phyloP scores from a whole-genome alignment of 2,113 vertebrate species.

The Furnarius figulus region DNA sequence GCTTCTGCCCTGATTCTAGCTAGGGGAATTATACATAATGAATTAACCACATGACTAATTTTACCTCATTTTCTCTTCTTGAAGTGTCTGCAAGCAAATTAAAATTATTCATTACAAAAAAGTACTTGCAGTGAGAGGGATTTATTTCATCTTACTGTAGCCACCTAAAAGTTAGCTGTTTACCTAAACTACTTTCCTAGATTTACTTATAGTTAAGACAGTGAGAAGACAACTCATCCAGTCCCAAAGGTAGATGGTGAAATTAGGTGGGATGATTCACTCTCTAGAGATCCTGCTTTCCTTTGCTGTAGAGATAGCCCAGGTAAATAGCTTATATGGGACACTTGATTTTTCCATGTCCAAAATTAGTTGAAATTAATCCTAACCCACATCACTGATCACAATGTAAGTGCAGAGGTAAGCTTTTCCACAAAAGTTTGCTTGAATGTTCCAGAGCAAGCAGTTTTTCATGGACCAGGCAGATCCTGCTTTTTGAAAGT shows the following conservation, averaged over 20 bases:
- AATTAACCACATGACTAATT: constrained; percentile 70
- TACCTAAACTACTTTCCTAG: not conserved
- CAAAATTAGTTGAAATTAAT: constrained; percentile 34
- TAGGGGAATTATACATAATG: constrained; percentile 61
- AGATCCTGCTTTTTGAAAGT: constrained; percentile 9
- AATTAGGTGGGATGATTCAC: not conserved
- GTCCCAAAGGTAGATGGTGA: not conserved
- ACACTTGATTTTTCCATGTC: not conserved
- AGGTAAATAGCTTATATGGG: not conserved
- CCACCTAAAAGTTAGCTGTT: not conserved
- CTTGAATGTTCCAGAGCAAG: constrained; percentile 24
- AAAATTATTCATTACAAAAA: constrained; percentile 50
- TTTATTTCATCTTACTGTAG: constrained; percentile 6
- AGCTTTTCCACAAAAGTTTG: constrained; percentile 11
- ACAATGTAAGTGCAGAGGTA: constrained; percentile 29
- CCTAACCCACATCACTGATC: constrained; percentile 3
- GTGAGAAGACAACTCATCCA: not conserved
- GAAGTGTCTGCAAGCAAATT: constrained; percentile 59
- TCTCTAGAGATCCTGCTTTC: not conserved
- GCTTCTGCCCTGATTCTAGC: constrained; percentile 47
- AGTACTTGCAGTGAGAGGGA: not conserved
- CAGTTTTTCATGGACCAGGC: not conserved
- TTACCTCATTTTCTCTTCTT: constrained; percentile 59
- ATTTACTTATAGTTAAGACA: not conserved
- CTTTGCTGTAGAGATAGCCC: not conserved